A percentile compares a stretch with the other conserved stretches of the same genome.
phyloP scores from a whole-genome alignment of 2,888 invertebrate genomes.

The Seladonia tumulorum region DNA sequence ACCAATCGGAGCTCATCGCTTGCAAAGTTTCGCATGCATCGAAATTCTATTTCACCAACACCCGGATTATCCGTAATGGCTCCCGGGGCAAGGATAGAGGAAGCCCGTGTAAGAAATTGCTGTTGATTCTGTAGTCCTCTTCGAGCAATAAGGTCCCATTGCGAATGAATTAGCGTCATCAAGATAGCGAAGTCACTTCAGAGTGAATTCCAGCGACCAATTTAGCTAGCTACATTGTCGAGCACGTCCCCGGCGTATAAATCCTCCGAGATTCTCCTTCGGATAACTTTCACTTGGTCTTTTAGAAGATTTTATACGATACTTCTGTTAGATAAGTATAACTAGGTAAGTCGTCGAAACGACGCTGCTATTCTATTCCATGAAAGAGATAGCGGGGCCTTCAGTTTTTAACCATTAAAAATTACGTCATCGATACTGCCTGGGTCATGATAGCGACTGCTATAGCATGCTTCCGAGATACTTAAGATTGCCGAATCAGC shows the following conservation, averaged over 20 bases:
- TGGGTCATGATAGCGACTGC: not conserved
- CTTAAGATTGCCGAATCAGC: no score
- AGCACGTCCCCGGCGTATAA: conserved; percentile 65
- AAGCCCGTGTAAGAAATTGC: conserved; percentile 34
- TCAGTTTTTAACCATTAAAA: not conserved
- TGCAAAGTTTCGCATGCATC: not conserved
- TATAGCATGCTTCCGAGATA: no score
- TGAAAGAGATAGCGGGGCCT: not conserved
- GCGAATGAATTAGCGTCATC: conserved; percentile 63
- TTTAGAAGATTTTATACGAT: conserved; percentile 56
- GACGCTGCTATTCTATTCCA: conserved; percentile 4
- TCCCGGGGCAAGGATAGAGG: not conserved
- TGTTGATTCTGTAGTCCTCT: conserved; percentile 27
- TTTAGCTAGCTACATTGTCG: conserved; percentile 63
- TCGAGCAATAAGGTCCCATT: conserved; percentile 42
- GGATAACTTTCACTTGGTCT: conserved; percentile 58
- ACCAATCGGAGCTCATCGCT: conserved; percentile 19
- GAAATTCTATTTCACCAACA: not conserved
- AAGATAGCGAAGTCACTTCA: conserved; percentile 60
- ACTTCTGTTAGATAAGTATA: conserved; percentile 51
- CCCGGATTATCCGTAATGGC: not conserved
- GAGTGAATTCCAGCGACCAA: conserved; percentile 57
- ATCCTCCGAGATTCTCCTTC: conserved; percentile 55
- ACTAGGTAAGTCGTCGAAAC: conserved; percentile 33
- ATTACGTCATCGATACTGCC: not conserved